These are phyloP conservation scores for Cinclus mexicanus DNA, from an alignment of 2,113 vertebrate species.

Conservation along the genomic window DNA sequence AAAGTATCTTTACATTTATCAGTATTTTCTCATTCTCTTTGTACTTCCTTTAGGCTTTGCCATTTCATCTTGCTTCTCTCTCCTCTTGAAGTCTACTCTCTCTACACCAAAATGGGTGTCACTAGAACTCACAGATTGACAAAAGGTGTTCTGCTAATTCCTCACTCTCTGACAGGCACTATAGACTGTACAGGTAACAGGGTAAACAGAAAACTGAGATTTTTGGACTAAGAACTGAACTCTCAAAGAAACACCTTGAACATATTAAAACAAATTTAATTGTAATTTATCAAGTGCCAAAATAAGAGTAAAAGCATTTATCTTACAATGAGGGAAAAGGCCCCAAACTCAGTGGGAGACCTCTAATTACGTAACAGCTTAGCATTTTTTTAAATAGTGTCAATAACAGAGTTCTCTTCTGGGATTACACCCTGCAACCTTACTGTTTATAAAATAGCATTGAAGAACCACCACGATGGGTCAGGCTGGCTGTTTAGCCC, in stretches of 20 bases:
- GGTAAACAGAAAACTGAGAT: background rate
- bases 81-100: background rate
- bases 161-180: background rate
- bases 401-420: background rate
- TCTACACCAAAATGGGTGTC: background rate
- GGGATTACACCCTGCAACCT: background rate
- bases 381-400: background rate
- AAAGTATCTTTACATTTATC: background rate
- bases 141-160: background rate
- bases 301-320: background rate
- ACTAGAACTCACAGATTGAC: background rate
- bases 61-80: background rate
- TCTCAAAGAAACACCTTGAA: background rate
- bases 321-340: background rate
- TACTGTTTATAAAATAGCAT: background rate
- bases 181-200: background rate
- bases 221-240: background rate
- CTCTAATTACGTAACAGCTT: background rate
- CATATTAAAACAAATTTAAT: background rate
- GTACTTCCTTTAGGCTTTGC: background rate
- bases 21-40: background rate
- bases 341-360: background rate
- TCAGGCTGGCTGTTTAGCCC: background rate
- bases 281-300: slow-evolving; percentile 8
- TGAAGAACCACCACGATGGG: background rate